Base-by-base conservation (phyloP, 2,797 vertebrate genomes). In the Eleutherodactylus coqui region DNA sequence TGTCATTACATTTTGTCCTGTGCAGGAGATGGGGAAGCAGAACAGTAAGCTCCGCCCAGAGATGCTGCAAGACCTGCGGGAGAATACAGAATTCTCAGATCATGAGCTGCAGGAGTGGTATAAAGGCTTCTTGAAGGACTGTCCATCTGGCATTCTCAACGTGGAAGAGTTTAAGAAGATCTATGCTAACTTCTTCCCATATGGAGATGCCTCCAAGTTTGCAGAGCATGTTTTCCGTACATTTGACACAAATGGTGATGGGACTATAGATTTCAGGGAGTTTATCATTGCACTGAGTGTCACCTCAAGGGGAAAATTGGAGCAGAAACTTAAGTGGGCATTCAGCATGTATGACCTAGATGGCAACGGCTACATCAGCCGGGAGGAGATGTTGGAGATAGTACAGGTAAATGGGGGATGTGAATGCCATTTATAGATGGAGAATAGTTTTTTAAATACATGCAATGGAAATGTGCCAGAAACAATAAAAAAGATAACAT, bases 341-440 rank as follows among this genome's bases (percentile, higher is more conserved):
- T 96, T 96, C 93, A 96, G 95, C 91, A 96, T 96, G 95, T 95
- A 96, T 0, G 95, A 95, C 93, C 90, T 96, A 89, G 95, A 96
- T 0, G 95, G 95, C 64, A 96, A 96, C 0, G 95, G 95, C 88
- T 96, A 96, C 91, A 96, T 96, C 94, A 96, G 95, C 85, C 91
- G 93, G 0, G 94, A 95, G 86, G 95, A 96, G 90, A 96, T 96
- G 95, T 93, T 96, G 89, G 95, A 95, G 89, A 95, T 96, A 0
- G 95, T 95, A 89, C 94, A 95, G 95, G 95, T 85, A 84, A 80
- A 16, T 55, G 32, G 9, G 9, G 47, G 36, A 51, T 51, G 47
- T 21, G 58, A 36, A 58, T 58, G 76, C 21, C 7, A 24, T 78
- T 41, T 78, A 2, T 24, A 55, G 19, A 2, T 38, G 4, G 16